These are phyloP conservation scores for Sarcophaga caerulescens DNA, from an alignment of 2,888 invertebrate species.

Conservation along the genomic window DNA sequence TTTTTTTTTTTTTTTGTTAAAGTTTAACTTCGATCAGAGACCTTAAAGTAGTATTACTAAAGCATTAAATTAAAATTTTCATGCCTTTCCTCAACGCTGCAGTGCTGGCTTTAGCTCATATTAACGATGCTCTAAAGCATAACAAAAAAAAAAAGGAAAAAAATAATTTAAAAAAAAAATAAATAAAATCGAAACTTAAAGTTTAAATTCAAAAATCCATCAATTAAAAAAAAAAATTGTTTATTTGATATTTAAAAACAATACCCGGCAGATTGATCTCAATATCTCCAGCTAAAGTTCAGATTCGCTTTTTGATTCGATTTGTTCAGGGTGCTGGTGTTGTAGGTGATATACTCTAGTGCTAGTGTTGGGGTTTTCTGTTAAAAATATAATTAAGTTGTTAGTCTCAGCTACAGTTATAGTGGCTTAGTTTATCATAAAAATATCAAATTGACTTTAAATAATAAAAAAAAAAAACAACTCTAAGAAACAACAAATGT, in stretches of 20 bases:
- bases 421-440: conserved; percentile 51
- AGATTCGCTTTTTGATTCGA: conserved; percentile 43
- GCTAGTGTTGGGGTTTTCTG: neutral
- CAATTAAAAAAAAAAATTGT: conserved; percentile 43
- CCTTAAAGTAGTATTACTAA: neutral
- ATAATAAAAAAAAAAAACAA: conserved; percentile 6
- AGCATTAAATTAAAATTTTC: neutral
- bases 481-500: conserved; percentile 11
- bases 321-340: neutral
- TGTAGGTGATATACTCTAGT: neutral
- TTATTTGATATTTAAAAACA: conserved; percentile 51
- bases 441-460: conserved; percentile 46
- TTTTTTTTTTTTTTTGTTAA: neutral
- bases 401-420: conserved; percentile 50
- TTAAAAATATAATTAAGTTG: conserved; percentile 59
- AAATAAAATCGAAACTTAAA: neutral
- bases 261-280: conserved; percentile 40
- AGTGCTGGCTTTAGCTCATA: no score
- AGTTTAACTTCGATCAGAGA: neutral
- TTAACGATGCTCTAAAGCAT: no score
- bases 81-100: neutral
- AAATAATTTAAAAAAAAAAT: neutral
- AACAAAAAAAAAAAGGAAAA: no score
- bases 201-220: conserved; percentile 20
- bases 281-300: conserved; percentile 39